phyloP scores from a whole-genome alignment of 2,113 vertebrate genomes.

The Heloderma charlesbogerti region DNA sequence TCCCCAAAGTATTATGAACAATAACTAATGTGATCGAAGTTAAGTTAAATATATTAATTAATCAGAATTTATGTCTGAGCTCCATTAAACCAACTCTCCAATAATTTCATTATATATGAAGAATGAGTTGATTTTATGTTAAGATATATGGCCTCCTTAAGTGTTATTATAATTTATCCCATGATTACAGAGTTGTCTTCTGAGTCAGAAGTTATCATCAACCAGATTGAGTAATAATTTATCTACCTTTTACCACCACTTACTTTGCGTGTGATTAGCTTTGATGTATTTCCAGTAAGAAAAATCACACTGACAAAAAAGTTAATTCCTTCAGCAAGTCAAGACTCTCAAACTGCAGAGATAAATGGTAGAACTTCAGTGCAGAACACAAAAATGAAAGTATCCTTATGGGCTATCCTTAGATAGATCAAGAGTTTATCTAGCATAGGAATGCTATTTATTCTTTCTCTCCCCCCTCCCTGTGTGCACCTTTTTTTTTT shows the following conservation, averaged over 20 bases:
- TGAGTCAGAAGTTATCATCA: constrained; percentile 52
- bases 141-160: constrained; percentile 61
- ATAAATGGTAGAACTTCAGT: not conserved
- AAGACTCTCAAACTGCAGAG: not conserved
- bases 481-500: not conserved
- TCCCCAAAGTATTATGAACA: constrained; percentile 54
- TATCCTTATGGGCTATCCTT: not conserved
- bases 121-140: constrained; percentile 64
- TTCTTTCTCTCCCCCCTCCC: not conserved
- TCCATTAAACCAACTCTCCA: constrained; percentile 42
- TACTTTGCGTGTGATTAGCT: constrained; percentile 47
- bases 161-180: constrained; percentile 67
- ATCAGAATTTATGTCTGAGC: constrained; percentile 64
- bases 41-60: constrained; percentile 70
- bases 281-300: constrained; percentile 45
- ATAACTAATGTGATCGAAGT: constrained; percentile 58
- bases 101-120: constrained; percentile 60
- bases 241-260: constrained; percentile 59
- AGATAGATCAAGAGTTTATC: not conserved
- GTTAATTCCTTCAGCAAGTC: not conserved
- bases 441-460: not conserved
- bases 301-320: not conserved
- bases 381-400: not conserved
- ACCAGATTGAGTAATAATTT: constrained; percentile 53
- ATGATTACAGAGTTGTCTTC: constrained; percentile 57